Evolutionary conservation across 2,888 invertebrate genomes (phyloP).

Genomic region (Calameuta filiformis): DNA sequence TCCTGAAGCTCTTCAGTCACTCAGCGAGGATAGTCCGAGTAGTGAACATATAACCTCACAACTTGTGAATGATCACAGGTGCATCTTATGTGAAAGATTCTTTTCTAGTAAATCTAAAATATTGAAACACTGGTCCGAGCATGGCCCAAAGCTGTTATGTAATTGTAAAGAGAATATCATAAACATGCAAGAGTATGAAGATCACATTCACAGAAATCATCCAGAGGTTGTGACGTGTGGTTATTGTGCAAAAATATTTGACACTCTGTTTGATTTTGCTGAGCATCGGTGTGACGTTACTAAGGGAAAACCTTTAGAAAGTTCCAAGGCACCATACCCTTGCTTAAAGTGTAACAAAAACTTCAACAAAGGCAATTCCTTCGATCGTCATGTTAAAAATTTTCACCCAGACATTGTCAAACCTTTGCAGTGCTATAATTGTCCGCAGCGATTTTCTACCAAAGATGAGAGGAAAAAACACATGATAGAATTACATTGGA

Average conservation of each 20-base stretch:
- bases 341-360: neutral
- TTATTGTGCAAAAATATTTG: neutral
- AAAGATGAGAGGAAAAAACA: constrained; percentile 34
- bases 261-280: neutral
- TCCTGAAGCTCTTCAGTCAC: neutral
- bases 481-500: constrained; percentile 32
- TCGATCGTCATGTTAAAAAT: constrained; percentile 42
- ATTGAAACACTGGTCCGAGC: neutral
- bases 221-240: constrained; percentile 38
- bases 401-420: constrained; percentile 33
- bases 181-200: constrained; percentile 27
- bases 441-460: constrained; percentile 37
- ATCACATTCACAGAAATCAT: constrained; percentile 37
- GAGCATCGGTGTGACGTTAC: constrained; percentile 2
- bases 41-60: neutral
- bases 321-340: constrained; percentile 8
- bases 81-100: neutral
- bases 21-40: neutral
- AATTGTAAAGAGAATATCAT: constrained; percentile 43
- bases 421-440: constrained; percentile 43
- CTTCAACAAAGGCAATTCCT: constrained; percentile 7
- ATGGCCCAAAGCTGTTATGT: neutral
- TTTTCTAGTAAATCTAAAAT: neutral
- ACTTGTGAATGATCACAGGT: neutral
- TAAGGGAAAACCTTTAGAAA: neutral